Conservation (phyloP, 2,888 invertebrate genomes). For the Hyposoter didymator region DNA sequence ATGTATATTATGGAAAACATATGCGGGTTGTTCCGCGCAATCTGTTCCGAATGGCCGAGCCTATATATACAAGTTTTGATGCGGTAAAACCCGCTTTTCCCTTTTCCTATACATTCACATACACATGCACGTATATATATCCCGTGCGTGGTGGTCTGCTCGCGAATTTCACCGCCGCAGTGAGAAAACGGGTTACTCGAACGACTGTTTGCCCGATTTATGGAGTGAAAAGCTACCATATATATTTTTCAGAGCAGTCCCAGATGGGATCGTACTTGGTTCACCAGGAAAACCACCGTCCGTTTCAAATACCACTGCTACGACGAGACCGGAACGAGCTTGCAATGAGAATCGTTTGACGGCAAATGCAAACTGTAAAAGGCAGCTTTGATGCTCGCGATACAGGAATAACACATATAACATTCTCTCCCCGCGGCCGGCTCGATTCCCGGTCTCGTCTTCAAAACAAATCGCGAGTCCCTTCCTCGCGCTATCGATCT, state of each 20-base stretch:
- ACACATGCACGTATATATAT: neutral
- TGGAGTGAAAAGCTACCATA: constrained; percentile 62
- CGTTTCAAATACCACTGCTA: constrained; percentile 25
- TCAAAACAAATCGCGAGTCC: constrained; percentile 38
- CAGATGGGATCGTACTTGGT: constrained; percentile 37
- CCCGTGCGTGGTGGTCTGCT: constrained; percentile 15
- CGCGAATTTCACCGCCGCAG: constrained; percentile 58
- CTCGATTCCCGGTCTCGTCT: neutral
- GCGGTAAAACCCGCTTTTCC: constrained; percentile 35
- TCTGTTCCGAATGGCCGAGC: constrained; percentile 59
- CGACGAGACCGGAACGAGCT: constrained; percentile 37
- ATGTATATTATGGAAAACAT: constrained; percentile 18
- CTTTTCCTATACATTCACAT: neutral
- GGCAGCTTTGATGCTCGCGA: constrained; percentile 35
- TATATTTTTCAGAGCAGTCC: constrained; percentile 19
- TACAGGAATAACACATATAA: constrained; percentile 8
- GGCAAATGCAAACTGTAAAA: constrained; percentile 62
- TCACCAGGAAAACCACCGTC: constrained; percentile 46
- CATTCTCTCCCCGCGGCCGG: neutral
- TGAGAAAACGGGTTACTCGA: constrained; percentile 64
- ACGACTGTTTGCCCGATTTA: constrained; percentile 64
- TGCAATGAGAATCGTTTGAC: constrained; percentile 64
- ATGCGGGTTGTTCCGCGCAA: constrained; percentile 59
- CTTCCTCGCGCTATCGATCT: constrained; percentile 20
- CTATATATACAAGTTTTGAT: constrained; percentile 35